Evolutionary conservation across 2,888 invertebrate species (phyloP).

Genomic region (Thereva nobilitata): DNA sequence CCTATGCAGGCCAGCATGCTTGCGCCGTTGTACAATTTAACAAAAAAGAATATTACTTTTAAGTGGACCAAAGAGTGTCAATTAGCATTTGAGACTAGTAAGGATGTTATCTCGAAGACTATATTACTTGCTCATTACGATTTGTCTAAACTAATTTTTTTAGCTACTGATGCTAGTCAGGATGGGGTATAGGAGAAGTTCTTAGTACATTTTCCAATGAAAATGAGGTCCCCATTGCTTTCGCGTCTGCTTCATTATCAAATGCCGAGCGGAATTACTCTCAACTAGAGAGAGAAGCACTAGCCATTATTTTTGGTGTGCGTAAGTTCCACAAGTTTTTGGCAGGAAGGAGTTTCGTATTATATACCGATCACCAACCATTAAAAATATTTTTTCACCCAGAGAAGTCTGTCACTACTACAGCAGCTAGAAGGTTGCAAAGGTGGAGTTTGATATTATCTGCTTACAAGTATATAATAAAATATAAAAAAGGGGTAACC

Average conservation of each 20-base stretch:
- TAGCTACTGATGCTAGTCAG: background rate
- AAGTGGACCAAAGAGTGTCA: conserved; percentile 3
- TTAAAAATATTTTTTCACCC: conserved; percentile 10
- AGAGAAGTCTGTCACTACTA: background rate
- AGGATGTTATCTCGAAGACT: background rate
- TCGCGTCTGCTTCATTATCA: conserved; percentile 16
- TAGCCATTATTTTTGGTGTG: conserved; percentile 37
- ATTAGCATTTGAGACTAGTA: background rate
- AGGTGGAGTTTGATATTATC: no score
- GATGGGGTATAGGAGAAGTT: conserved; percentile 13
- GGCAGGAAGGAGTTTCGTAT: background rate
- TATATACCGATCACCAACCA: conserved; percentile 13
- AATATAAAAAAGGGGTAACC: no score
- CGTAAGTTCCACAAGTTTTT: conserved; percentile 36
- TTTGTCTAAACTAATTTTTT: background rate
- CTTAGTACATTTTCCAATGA: conserved; percentile 7
- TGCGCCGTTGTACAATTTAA: conserved; percentile 25
- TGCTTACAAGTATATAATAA: no score
- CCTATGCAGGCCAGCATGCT: conserved; percentile 26
- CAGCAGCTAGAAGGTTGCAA: conserved; percentile 8
- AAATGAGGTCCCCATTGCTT: no score
- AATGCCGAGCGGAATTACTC: conserved; percentile 36
- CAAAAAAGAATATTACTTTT: conserved; percentile 18
- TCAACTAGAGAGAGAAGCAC: conserved; percentile 35
- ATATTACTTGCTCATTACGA: background rate